Evolutionary conservation across 2,888 invertebrate genomes (phyloP), one percentile per base, ranked within the genome.

Genomic region (Caenorhabditis uteleia): DNA sequence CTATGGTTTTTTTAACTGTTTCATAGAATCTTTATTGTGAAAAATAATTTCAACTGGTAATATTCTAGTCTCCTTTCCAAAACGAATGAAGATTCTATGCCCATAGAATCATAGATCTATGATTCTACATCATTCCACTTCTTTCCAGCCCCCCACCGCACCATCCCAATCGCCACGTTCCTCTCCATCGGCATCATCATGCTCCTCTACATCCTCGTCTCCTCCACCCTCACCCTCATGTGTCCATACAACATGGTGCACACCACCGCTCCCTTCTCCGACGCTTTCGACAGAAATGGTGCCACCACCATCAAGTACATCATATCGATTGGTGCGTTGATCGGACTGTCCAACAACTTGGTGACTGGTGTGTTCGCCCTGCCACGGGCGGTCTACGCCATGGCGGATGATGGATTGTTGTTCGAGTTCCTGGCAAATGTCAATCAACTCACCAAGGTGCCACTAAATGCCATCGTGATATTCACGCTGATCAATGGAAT

Each of bases 321-420:
- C 14, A 61, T 68, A 34, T 38, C 65, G n/a, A 45, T 68, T 27
- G 71, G 71, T 1, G 71, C 71, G 4, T 44, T 71, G 10, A 34
- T 50, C 5, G 71, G 57, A 21, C 55, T 71, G 54, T 10, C 57
- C 6, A 68, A 67, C 39, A 68, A 67, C 39, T 45, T 68, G 21
- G 66, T 68, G 20, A 69, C 71, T 10, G 64, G 69, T 4, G 46
- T 68, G 10, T 74, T 74, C 38, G 64, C 66, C 4, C 50, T 74
- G 3, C 74, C 74, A 1, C 57, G 74, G 8, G 48, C 68, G 10
- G 68, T 74, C 3, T 74, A 70, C 29, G 74, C 74, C 12, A 74
- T 74, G 71, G 74, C 74, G 10, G 66, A 71, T 20, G 74, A 74
- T 40, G 74, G 74, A 3, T 25, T 74, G 3, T 55, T 74, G 14